Evolutionary conservation across 1,140 invertebrate genomes (phyloP), one percentile per base, ranked within the genome.

Genomic region (Papilio xuthus): DNA sequence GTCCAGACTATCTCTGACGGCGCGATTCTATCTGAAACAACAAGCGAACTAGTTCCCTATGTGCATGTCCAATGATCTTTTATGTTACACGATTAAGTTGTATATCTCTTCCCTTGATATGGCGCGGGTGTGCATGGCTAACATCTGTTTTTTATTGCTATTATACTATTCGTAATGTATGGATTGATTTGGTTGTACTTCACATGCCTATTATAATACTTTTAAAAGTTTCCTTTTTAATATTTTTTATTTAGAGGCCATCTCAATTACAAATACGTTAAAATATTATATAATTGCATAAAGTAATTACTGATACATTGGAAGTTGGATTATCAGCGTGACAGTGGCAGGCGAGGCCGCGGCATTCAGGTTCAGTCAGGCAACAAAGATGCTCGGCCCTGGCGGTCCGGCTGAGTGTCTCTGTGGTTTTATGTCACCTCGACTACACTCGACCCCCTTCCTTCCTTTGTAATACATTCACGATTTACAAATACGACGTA

Each of bases 11-110:
- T 86, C 81, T 81, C 67, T 44, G 77, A 83, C 80, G 71, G 79
- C 67, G 69, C 70, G 79, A 80, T 82, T 69, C 32, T 85, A 88
- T 85, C 83, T 82, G 77, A 80, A 82, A 81, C 79, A 81, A 81
- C 79, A 79, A 78, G 78, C 69, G 79, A 73, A 82, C 74, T 81
- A 76, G 83, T 77, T 80, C 82, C 80, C 79, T 80, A 70, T 84
- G 78, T 82, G 79, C 70, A 82, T 76, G 80, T 69, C 67, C 79
- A 82, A 83, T 85, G 81, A 84, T 84, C 77, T 84, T 85, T 85
- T 86, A 82, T 83, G 77, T 63, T 70, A 63, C 28, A 75, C 67
- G 79, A 88, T 84, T 82, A 83, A 84, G 85, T 81, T 81, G 81
- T 86, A 82, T 83, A 77, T 80, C 42, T 79, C 69, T 81, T 78